phyloP scores from a whole-genome alignment of 2,888 invertebrate genomes.

The Eilema sororculum region DNA sequence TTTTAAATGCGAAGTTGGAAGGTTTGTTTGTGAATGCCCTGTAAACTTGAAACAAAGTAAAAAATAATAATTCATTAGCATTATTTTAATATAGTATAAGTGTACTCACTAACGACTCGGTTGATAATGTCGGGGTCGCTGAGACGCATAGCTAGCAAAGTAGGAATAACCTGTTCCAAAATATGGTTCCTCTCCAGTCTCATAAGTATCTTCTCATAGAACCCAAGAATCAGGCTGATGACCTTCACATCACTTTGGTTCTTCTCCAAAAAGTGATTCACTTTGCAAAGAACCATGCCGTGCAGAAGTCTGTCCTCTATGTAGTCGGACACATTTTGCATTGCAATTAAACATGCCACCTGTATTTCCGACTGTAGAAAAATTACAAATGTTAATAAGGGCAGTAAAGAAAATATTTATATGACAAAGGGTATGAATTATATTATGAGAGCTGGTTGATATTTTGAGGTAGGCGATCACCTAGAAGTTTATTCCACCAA shows the following conservation, averaged over 20 bases:
- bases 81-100: constrained; percentile 15
- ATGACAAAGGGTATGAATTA: not conserved
- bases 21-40: not conserved
- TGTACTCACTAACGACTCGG: constrained; percentile 96
- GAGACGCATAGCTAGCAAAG: constrained; percentile 94
- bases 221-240: constrained; percentile 92
- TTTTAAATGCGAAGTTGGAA: not conserved
- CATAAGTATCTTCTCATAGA: constrained; percentile 93
- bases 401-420: constrained; percentile 13
- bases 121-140: constrained; percentile 96
- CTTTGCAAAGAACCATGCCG: constrained; percentile 93
- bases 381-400: constrained; percentile 15
- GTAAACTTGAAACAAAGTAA: not conserved
- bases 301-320: constrained; percentile 94
- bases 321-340: constrained; percentile 94
- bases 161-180: constrained; percentile 95
- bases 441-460: not conserved
- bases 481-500: too few relatives aligned
- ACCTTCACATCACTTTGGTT: constrained; percentile 93
- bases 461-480: not conserved
- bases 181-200: constrained; percentile 95
- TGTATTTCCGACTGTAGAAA: constrained; percentile 68
- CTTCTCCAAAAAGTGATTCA: constrained; percentile 93
- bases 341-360: constrained; percentile 96
- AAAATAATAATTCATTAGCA: constrained; percentile 1